Conservation (phyloP, 2,888 invertebrate genomes). For the Caenorhabditis japonica region DNA sequence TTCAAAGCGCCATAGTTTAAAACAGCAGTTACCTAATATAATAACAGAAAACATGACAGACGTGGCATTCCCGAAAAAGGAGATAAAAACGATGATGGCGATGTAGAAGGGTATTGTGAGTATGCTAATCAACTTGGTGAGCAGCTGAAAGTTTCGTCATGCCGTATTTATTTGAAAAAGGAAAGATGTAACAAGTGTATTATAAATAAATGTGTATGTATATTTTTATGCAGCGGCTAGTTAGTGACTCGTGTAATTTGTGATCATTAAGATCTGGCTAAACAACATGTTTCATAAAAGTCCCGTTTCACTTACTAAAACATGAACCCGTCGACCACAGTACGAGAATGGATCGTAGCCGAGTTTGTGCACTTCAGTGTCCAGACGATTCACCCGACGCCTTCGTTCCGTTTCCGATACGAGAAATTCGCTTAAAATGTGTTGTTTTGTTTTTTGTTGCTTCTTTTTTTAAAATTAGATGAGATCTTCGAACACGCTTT, state of each 20-base stretch:
- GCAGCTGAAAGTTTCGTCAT: conserved; percentile 51
- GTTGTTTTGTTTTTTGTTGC: neutral
- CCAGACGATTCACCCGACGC: conserved; percentile 25
- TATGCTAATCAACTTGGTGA: conserved; percentile 66
- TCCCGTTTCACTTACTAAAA: conserved; percentile 60
- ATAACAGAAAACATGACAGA: conserved; percentile 68
- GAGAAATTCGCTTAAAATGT: conserved; percentile 48
- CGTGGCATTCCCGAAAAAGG: conserved; percentile 64
- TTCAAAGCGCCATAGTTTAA: no score
- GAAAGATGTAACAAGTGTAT: no score
- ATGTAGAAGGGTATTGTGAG: conserved; percentile 64
- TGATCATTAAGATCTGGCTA: no score
- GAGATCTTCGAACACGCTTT: neutral
- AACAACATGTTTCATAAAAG: no score
- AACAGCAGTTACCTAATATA: conserved; percentile 61
- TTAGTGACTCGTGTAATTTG: no score
- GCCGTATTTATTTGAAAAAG: neutral
- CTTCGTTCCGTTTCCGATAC: conserved; percentile 29
- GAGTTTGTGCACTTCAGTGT: conserved; percentile 46
- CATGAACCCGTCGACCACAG: conserved; percentile 58
- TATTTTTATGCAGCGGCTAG: no score
- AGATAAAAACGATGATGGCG: conserved; percentile 59
- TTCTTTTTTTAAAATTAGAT: neutral
- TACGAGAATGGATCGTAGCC: conserved; percentile 54
- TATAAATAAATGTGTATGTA: no score